Evolutionary conservation across 64 coral and sea anemone species (phyloP), one percentile per base, ranked within the genome.

Genomic region (Pocillopora verrucosa): DNA sequence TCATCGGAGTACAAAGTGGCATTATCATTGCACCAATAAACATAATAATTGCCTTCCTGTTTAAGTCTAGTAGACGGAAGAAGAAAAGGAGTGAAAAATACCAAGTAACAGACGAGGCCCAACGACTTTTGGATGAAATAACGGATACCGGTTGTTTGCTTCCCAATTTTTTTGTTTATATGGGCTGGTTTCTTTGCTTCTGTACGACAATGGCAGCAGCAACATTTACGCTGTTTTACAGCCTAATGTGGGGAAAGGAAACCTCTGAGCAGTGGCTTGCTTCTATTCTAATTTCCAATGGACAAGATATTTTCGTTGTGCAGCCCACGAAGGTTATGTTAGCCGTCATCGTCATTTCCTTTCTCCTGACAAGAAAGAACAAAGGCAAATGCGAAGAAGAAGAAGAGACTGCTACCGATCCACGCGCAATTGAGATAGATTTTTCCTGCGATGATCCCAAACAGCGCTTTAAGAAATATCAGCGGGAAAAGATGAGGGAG

Each of bases 141-240:
- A 87, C 35, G 4, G 36, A 76, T 2, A 45, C 74, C 37, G 90
- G 83, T 6, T 92, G 83, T 30, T 80, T 59, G 10, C 56, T 92
- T 61, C 90, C 90, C 10, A 75, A 86, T 65, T 92, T 86, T 16
- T 92, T 74, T 58, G 57, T 87, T 11, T 92, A 92, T 76, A 22
- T 92, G 9, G 90, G 82, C 3, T 69, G 65, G 65, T 69, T 69
- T 69, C 65, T 69, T 2, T 69, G 65, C 65, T 69, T 69, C 19
- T 19, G 20, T 11, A 69, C 65, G 24, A 69, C 65, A 10, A 19
- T 69, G 5, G 24, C 20, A 5, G 65, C 65, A 69, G 65, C 65
- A 69, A 69, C 65, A 0, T 69, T 69, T 24, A 69, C 65, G 4
- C 24, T 69, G 24, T 69, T 69, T 69, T 69, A 69, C 22, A 69